Conservation (phyloP, 2,888 invertebrate species). For the Drosophila mulleri region DNA sequence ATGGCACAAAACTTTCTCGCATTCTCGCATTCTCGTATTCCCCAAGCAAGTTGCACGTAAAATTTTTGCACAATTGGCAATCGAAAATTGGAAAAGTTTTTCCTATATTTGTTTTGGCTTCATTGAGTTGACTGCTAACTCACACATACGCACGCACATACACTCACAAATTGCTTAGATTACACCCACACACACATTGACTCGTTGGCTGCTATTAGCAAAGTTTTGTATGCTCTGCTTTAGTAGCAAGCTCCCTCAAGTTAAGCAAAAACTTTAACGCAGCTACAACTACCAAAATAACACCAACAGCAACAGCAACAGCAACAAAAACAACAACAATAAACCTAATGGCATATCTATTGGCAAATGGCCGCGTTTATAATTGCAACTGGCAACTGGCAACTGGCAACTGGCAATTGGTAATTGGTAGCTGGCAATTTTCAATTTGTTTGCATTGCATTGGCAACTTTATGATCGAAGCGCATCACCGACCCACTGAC, state of each 20-base stretch:
- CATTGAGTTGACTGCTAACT: conserved; percentile 70
- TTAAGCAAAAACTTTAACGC: conserved; percentile 58
- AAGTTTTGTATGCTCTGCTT: conserved; percentile 67
- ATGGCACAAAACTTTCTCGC: conserved; percentile 70
- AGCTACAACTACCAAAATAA: conserved; percentile 23
- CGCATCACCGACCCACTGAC: conserved; percentile 40
- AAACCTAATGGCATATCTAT: conserved; percentile 35
- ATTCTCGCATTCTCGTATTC: conserved; percentile 64
- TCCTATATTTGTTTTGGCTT: conserved; percentile 79
- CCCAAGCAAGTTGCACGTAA: conserved; percentile 69
- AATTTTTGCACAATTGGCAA: conserved; percentile 78
- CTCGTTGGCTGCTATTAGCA: conserved; percentile 70
- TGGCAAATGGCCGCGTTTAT: conserved; percentile 63
- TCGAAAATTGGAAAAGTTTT: conserved; percentile 80
- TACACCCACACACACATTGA: conserved; percentile 8
- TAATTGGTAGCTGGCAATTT: conserved; percentile 55
- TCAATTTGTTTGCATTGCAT: conserved; percentile 64
- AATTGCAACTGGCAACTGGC: conserved; percentile 67
- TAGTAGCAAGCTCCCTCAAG: conserved; percentile 54
- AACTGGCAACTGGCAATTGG: conserved; percentile 48
- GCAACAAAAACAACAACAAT: conserved; percentile 11
- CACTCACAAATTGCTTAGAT: conserved; percentile 23
- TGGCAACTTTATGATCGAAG: conserved; percentile 48
- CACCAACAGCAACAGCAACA: conserved; percentile 12
- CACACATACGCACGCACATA: conserved; percentile 23